Evolutionary conservation across 2,888 invertebrate species (phyloP), one percentile per base, ranked within the genome.

Genomic region (Odontocolon sp.): DNA sequence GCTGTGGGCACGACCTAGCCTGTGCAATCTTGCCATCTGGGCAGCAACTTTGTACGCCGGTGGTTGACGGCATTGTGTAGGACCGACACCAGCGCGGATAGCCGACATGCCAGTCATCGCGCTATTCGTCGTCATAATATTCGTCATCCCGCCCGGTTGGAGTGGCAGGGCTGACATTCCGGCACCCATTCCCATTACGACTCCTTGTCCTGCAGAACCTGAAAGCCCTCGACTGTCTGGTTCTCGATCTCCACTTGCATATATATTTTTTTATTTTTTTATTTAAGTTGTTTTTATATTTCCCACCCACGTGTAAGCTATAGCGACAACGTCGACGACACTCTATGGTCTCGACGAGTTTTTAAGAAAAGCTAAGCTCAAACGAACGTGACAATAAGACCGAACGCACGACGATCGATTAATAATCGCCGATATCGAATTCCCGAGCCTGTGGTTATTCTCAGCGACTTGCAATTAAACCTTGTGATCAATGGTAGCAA

Each of bases 11-110:
- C 96, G 93, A 83, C 95, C 95, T 81, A 96, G 92, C 83, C 95
- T 93, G 91, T 96, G 95, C 83, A 95, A 92, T 77, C 96, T 94
- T 84, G 96, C 96, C 93, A 96, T 95, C 89, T 96, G 96, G 66
- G 96, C 96, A 59, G 96, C 96, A 81, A 96, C 94, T 87, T 95
- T 95, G 92, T 97, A 97, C 63, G 96, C 95, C 40, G 96, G 96
- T 68, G 95, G 96, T 86, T 95, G 95, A 88, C 95, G 93, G 77
- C 88, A 89, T 76, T 87, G 88, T n/a, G 79, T 71, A 59, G 84
- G 71, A 79, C 66, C 81, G 45, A 83, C 59, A 40, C 86, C 86
- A 14, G 86, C 78, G 70, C 88, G 84, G 83, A 87, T 84, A 77
- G 81, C 79, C 52, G 79, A 74, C 57, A 82, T 79, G 77, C 33